A percentile compares a stretch with the other conserved stretches of the same genome.
Evolutionary conservation across 2,113 vertebrate species (phyloP).

Genomic region (Pungitius pungitius): DNA sequence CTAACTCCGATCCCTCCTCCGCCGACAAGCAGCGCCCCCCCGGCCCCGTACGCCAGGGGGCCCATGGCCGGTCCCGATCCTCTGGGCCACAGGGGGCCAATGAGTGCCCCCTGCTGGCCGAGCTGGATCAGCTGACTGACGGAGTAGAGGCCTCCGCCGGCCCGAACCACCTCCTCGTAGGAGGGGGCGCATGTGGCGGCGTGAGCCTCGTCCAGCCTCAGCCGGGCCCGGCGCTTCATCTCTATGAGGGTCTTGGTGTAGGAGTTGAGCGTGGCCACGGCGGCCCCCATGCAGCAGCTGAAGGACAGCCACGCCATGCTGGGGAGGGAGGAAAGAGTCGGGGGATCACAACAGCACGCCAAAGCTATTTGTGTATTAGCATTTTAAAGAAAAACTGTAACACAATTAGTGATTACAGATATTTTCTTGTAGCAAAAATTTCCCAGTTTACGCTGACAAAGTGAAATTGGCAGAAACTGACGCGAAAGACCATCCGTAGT

Average conservation of each 20-base stretch:
- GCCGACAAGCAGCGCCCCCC: constrained; percentile 59
- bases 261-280: constrained; percentile 85
- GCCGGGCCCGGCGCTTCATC: constrained; percentile 79
- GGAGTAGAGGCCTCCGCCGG: constrained; percentile 72
- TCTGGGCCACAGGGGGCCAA: constrained; percentile 72
- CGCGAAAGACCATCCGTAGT: constrained; percentile 85
- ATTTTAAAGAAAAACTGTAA: neutral
- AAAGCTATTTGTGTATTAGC: neutral
- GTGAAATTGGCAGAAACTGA: constrained; percentile 37
- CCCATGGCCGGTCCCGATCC: constrained; percentile 65
- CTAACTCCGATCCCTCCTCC: constrained; percentile 61
- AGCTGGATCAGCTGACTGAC: constrained; percentile 80
- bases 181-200: constrained; percentile 71
- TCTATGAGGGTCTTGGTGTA: constrained; percentile 87
- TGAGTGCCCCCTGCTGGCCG: constrained; percentile 70
- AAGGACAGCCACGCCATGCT: constrained; percentile 88
- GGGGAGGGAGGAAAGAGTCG: constrained; percentile 16
- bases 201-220: constrained; percentile 77
- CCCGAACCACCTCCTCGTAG: constrained; percentile 78
- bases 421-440: neutral
- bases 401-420: neutral
- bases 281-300: constrained; percentile 86
- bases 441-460: neutral
- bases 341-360: neutral
- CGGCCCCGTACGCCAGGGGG: constrained; percentile 51